Conservation (phyloP, 2,888 invertebrate species). For the Lomographa bimaculata region DNA sequence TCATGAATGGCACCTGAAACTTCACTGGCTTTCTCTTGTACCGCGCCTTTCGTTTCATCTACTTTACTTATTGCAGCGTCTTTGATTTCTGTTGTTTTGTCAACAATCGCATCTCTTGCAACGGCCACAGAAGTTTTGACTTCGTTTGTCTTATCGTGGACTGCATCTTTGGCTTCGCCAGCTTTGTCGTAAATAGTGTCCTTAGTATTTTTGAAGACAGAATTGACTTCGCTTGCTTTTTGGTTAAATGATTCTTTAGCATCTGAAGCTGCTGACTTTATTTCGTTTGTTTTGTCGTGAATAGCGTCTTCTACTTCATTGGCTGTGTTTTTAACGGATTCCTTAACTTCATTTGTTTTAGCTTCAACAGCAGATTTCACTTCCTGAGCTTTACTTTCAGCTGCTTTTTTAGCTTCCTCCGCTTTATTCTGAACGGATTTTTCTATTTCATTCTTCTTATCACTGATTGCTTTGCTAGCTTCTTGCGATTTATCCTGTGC, state of each 20-base stretch:
- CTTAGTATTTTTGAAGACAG: constrained; percentile 45
- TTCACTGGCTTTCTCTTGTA: constrained; percentile 44
- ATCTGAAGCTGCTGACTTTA: constrained; percentile 27
- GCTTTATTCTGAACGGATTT: constrained; percentile 46
- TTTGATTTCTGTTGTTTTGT: constrained; percentile 37
- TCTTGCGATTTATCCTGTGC: constrained; percentile 48
- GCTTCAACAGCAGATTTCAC: constrained; percentile 46
- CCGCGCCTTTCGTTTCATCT: constrained; percentile 30
- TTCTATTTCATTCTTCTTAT: constrained; percentile 46
- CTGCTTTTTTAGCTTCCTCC: constrained; percentile 40
- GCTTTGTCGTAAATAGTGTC: constrained; percentile 36
- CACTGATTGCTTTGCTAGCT: constrained; percentile 43
- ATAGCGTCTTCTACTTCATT: constrained; percentile 30
- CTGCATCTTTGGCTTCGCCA: constrained; percentile 26
- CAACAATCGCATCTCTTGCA: constrained; percentile 38
- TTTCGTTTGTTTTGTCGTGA: constrained; percentile 35
- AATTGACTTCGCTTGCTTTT: constrained; percentile 40
- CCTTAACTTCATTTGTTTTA: constrained; percentile 46
- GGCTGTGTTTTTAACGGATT: constrained; percentile 33
- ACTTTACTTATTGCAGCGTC: constrained; percentile 33
- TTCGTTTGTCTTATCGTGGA: constrained; percentile 35
- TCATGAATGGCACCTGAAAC: constrained; percentile 42
- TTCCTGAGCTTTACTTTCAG: constrained; percentile 39
- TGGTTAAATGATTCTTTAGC: constrained; percentile 25
- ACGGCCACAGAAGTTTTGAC: constrained; percentile 29